These are phyloP conservation scores for Hypena proboscidalis DNA, from an alignment of 2,888 invertebrate genomes.

Conservation along the genomic window DNA sequence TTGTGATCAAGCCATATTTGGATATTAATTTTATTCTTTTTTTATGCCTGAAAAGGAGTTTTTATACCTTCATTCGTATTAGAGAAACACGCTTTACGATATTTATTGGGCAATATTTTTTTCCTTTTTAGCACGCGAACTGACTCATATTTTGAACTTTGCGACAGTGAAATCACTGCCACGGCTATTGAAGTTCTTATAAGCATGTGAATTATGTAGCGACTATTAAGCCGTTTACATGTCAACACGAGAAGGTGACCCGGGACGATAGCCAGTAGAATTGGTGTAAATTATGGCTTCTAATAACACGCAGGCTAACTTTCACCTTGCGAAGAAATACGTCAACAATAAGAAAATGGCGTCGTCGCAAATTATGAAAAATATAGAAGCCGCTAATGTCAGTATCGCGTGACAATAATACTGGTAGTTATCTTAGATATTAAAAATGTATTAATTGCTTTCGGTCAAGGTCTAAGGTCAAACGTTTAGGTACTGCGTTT, in stretches of 20 bases:
- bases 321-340: conserved; percentile 12
- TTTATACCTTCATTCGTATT: no score
- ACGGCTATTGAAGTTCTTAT: neutral
- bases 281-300: conserved; percentile 1
- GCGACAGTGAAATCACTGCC: neutral
- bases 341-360: conserved; percentile 1
- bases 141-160: conserved; percentile 1
- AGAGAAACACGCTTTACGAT: no score
- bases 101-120: no score
- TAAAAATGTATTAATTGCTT: conserved; percentile 8
- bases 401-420: conserved; percentile 26
- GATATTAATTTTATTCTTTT: no score
- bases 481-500: no score
- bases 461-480: conserved; percentile 28
- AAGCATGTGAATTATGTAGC: conserved; percentile 8
- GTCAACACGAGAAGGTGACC: conserved; percentile 13
- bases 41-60: no score
- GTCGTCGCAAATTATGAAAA: neutral
- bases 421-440: conserved; percentile 6
- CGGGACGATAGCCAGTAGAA: neutral
- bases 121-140: no score
- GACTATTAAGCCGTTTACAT: conserved; percentile 1
- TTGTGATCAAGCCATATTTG: no score
- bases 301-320: conserved; percentile 4
- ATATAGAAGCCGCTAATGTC: conserved; percentile 21